Base-by-base conservation (phyloP, 2,888 invertebrate genomes). In the Ganaspis brasiliensis region DNA sequence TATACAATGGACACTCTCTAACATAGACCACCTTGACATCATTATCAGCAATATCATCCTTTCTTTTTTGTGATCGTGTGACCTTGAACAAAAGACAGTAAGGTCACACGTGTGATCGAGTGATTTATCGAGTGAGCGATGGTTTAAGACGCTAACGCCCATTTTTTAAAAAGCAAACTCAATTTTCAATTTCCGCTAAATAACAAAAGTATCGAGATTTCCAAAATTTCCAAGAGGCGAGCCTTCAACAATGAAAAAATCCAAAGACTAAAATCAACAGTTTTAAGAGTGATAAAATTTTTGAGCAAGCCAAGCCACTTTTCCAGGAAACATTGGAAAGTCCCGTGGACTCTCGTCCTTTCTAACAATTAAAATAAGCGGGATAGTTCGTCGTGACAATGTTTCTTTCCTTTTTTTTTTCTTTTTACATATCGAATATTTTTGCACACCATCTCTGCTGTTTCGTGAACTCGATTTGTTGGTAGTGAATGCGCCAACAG, bases 1-100 rank as follows among this genome's bases (percentile, higher is more conserved):
- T 90, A 90, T 90, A 91, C 91, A 91, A 91, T 90, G 90, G 90
- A 91, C 91, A 90, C 89, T 90, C 89, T 90, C 91, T 91, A 91
- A 91, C 90, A 90, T 89, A 90, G 89, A 91, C 88, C 90, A 89
- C 87, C 89, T 87, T 88, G 89, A 89, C 88, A 87, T 87, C 84
- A 84, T 86, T 86, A 87, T 84, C 84, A 86, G 82, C 73, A 56
- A 75, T 79, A 75, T 80, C 70, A 75, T 79, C 75, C 76, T 79
- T 74, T 75, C 78, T 75, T 77, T 73, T 77, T 80, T 81, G 82
- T 80, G 82, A 83, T 81, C 87, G 84, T 83, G 83, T 83, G 83
- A 84, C 83, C 82, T 78, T 81, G 80, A 84, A 81, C 84, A 82
- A 84, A 86, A 83, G 88, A 84, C 78, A 81, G 77, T 75, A 75